phyloP scores from a whole-genome alignment of 2,797 vertebrate genomes.

The Ceyx erithaca region DNA sequence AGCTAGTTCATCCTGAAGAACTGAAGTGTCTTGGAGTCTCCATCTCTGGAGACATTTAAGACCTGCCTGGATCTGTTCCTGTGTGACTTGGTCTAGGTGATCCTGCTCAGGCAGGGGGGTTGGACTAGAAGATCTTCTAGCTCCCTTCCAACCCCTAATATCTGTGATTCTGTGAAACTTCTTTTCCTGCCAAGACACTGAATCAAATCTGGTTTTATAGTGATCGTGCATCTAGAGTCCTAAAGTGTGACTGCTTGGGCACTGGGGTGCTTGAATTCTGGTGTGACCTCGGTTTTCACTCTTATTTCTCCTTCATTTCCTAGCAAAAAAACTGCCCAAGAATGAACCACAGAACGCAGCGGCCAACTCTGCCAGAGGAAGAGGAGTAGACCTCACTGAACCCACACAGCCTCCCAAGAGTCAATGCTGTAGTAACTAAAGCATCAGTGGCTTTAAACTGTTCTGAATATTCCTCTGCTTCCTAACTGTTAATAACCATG shows the following conservation, averaged over 20 bases:
- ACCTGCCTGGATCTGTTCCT: too few species aligned
- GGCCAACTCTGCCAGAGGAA: constrained; percentile 86
- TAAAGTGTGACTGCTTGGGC: background rate
- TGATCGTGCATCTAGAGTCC: background rate
- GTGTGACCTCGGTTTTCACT: constrained; percentile 20
- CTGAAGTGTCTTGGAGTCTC: background rate
- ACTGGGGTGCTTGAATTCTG: background rate
- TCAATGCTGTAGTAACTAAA: constrained; percentile 96
- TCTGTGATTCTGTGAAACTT: background rate
- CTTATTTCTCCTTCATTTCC: constrained; percentile 31
- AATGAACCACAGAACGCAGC: constrained; percentile 91
- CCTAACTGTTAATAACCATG: constrained; percentile 87
- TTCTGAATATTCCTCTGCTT: constrained; percentile 80
- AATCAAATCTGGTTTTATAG: background rate
- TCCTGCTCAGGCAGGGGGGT: too few species aligned
- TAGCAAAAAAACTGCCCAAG: constrained; percentile 98
- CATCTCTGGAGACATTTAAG: too few species aligned
- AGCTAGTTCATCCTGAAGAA: background rate
- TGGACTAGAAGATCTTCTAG: too few species aligned
- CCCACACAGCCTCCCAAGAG: constrained; percentile 91
- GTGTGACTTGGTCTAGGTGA: too few species aligned
- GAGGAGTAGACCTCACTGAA: constrained; percentile 96
- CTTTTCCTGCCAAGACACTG: background rate
- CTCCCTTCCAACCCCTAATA: too few species aligned
- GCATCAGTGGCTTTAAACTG: constrained; percentile 73